These are phyloP conservation scores for Sussaba pulchella DNA, from an alignment of 2,888 invertebrate genomes.

Conservation along the genomic window DNA sequence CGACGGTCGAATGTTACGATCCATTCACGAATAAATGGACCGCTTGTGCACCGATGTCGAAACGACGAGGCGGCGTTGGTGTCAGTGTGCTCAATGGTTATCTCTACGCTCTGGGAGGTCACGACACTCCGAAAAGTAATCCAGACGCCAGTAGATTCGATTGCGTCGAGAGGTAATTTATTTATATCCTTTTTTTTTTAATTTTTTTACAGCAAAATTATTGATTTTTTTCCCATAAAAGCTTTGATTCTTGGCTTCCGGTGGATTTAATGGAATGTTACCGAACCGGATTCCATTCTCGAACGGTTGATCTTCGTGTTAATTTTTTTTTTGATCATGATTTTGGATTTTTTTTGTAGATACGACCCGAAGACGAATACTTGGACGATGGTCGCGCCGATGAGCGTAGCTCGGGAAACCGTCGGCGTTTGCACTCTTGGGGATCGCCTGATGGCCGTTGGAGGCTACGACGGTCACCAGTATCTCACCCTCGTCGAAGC, in stretches of 20 bases:
- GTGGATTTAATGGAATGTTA: not conserved
- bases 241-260: constrained; percentile 17
- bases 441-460: constrained; percentile 92
- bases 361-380: constrained; percentile 91
- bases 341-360: constrained; percentile 81
- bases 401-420: constrained; percentile 94
- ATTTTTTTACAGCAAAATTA: not conserved
- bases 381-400: constrained; percentile 94
- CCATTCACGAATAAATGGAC: constrained; percentile 93
- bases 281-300: not conserved
- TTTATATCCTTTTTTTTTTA: not conserved
- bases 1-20: constrained; percentile 93
- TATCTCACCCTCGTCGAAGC: constrained; percentile 95
- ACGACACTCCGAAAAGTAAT: constrained; percentile 96
- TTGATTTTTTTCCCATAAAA: no score
- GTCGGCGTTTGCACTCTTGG: constrained; percentile 95
- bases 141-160: constrained; percentile 93
- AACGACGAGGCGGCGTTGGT: constrained; percentile 94
- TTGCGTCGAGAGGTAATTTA: constrained; percentile 93
- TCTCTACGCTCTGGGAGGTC: constrained; percentile 96
- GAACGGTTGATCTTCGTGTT: not conserved
- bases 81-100: constrained; percentile 95
- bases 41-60: constrained; percentile 94
- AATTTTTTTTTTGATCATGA: no score
- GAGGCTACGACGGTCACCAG: constrained; percentile 96